These are phyloP conservation scores for Myrmophylax atrothorax DNA, from an alignment of 2,113 vertebrate species.

Conservation along the genomic window DNA sequence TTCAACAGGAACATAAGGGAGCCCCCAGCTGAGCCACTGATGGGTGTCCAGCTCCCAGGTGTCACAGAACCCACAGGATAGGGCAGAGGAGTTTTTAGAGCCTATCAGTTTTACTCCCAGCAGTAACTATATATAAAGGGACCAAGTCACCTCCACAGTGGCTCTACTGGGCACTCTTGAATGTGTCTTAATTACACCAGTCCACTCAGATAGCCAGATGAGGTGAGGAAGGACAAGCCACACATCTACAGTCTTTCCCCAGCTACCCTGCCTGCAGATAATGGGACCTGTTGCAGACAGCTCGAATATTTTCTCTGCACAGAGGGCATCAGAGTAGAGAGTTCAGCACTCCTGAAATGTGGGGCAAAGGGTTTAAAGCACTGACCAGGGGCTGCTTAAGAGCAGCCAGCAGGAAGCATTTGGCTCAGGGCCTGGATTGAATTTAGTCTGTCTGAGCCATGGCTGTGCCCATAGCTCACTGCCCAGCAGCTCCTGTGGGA, in stretches of 20 bases:
- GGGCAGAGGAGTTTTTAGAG: not conserved
- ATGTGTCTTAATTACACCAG: not conserved
- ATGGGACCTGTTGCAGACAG: not conserved
- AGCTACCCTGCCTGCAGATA: not conserved
- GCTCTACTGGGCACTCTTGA: not conserved
- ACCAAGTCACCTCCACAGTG: not conserved
- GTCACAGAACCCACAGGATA: not conserved
- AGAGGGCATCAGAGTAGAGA: not conserved
- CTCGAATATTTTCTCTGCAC: not conserved
- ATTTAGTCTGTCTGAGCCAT: not conserved
- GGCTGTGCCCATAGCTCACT: not conserved
- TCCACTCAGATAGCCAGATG: not conserved
- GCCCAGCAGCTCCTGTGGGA: not conserved
- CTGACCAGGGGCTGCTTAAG: not conserved
- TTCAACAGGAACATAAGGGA: rapidly evolving
- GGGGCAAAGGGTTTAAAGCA: not conserved
- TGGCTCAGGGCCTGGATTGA: not conserved
- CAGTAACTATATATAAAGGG: not conserved
- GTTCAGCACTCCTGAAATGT: not conserved
- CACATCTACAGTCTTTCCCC: not conserved
- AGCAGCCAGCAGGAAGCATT: not conserved
- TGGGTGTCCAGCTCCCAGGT: not conserved
- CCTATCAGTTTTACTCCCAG: not conserved
- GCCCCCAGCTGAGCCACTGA: not conserved
- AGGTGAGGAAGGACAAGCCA: not conserved